A percentile compares a stretch with the other conserved stretches of the same genome.
phyloP scores from a whole-genome alignment of 2,113 vertebrate species.

The Clinocottus analis region DNA sequence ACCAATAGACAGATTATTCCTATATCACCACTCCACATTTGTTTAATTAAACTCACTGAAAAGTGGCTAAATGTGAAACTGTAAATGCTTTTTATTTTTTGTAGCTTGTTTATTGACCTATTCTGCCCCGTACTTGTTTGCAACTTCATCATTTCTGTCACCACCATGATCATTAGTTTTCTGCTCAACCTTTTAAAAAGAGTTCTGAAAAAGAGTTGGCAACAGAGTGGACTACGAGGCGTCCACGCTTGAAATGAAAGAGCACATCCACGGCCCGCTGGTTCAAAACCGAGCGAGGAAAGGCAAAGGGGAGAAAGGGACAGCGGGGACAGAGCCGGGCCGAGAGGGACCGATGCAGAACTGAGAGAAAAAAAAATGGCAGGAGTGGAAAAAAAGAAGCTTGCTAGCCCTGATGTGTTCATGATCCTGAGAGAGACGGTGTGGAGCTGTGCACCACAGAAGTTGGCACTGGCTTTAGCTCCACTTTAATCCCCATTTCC shows the following conservation, averaged over 20 bases:
- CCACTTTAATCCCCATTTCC: constrained; percentile 75
- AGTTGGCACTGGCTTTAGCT: constrained; percentile 69
- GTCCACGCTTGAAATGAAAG: constrained; percentile 26
- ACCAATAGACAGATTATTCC: neutral
- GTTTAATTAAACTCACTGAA: neutral
- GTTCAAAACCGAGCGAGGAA: constrained; percentile 22
- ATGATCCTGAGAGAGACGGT: constrained; percentile 60
- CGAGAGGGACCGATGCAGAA: constrained; percentile 53
- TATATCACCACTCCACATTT: neutral
- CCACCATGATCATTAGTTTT: neutral
- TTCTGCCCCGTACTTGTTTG: neutral
- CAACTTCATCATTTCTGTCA: neutral
- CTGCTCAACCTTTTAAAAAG: neutral
- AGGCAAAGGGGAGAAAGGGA: constrained; percentile 11
- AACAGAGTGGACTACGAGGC: constrained; percentile 6
- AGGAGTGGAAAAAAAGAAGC: constrained; percentile 42
- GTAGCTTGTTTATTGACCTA: neutral
- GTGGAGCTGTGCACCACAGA: constrained; percentile 57
- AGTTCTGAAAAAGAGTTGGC: neutral
- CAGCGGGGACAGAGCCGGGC: constrained; percentile 37
- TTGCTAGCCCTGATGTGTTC: constrained; percentile 71
- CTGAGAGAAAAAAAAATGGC: constrained; percentile 56
- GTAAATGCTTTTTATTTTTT: neutral
- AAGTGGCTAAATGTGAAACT: neutral
- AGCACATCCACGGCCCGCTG: constrained; percentile 16